These are phyloP conservation scores for Psophia crepitans DNA, from an alignment of 2,113 vertebrate genomes.

Conservation along the genomic window DNA sequence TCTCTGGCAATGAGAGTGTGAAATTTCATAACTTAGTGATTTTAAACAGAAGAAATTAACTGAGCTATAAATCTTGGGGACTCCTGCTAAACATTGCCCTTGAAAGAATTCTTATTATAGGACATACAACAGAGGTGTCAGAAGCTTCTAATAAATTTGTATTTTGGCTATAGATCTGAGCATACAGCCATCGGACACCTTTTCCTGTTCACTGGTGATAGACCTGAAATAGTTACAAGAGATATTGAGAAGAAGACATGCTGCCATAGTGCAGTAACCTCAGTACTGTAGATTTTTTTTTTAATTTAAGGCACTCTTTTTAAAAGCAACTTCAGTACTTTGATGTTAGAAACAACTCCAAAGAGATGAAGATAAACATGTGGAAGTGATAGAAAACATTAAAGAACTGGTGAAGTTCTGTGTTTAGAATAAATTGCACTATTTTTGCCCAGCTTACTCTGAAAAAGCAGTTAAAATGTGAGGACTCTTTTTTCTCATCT, in stretches of 20 bases:
- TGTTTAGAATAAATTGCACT: not conserved
- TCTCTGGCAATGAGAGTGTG: not conserved
- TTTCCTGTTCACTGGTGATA: not conserved
- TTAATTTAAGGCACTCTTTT: not conserved
- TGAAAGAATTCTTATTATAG: not conserved
- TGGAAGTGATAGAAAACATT: not conserved
- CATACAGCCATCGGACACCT: not conserved
- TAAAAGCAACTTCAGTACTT: not conserved
- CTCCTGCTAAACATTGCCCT: not conserved
- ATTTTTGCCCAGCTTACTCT: not conserved
- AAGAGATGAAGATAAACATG: not conserved
- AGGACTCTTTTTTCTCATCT: not conserved
- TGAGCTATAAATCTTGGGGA: not conserved
- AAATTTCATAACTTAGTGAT: not conserved
- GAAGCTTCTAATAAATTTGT: not conserved
- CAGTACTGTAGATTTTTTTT: not conserved
- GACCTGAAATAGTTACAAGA: not conserved
- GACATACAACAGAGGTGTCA: not conserved
- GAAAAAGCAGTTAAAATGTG: not conserved
- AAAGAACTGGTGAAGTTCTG: not conserved
- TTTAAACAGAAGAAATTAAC: not conserved
- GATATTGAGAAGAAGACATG: not conserved
- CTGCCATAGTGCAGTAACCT: not conserved
- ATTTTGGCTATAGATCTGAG: not conserved
- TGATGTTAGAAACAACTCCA: not conserved